A percentile compares a stretch with the other conserved stretches of the same genome.
phyloP scores from a whole-genome alignment of 1,140 invertebrate species.

The Plutomurus gul region DNA sequence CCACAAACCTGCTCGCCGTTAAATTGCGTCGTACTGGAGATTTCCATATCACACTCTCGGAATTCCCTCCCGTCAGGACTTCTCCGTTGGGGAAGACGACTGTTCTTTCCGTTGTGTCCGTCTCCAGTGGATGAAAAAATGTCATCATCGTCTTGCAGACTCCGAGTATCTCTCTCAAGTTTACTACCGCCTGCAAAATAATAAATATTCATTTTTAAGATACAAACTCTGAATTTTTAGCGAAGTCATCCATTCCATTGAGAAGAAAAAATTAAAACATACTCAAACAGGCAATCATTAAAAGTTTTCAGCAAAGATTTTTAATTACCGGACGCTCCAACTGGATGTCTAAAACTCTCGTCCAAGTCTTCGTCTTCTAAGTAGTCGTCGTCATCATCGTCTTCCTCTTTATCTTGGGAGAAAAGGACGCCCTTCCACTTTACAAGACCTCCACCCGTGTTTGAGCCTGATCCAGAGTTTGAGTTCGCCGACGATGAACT shows the following conservation, averaged over 20 bases:
- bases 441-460: conserved; percentile 58
- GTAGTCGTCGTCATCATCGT: conserved; percentile 56
- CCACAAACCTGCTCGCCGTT: conserved; percentile 48
- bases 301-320: too few relatives aligned
- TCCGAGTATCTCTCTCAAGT: background rate
- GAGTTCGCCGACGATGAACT: conserved; percentile 31
- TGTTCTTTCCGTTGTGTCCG: background rate
- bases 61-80: conserved; percentile 52
- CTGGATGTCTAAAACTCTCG: conserved; percentile 2
- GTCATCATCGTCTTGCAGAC: conserved; percentile 56
- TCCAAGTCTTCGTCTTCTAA: conserved; percentile 56
- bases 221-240: background rate
- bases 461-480: conserved; percentile 43
- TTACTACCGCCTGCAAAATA: background rate
- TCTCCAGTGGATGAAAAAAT: conserved; percentile 51
- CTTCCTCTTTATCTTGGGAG: conserved; percentile 63
- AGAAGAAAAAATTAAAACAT: too few relatives aligned
- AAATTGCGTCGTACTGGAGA: conserved; percentile 36
- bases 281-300: too few relatives aligned
- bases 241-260: too few relatives aligned
- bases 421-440: conserved; percentile 81
- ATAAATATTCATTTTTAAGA: background rate
- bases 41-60: conserved; percentile 46
- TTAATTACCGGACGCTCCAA: background rate
- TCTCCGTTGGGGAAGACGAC: conserved; percentile 39